phyloP scores from a whole-genome alignment of 2,888 invertebrate species.

The Strigamia transsilvanica region DNA sequence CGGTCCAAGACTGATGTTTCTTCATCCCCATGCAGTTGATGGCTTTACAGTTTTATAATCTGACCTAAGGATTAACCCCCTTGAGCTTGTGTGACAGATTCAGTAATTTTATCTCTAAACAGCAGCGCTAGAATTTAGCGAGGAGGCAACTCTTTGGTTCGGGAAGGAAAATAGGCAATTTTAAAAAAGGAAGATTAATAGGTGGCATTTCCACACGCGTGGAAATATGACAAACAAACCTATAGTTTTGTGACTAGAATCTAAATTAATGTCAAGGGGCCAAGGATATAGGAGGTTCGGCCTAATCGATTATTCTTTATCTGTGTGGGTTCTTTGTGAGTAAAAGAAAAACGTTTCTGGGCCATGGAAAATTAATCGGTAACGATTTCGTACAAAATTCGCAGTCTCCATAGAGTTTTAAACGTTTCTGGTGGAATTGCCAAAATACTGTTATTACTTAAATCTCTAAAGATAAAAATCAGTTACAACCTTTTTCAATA shows the following conservation, averaged over 20 bases:
- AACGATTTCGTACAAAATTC: slow-evolving; percentile 57
- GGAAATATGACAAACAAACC: no score
- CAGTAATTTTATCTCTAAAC: background rate
- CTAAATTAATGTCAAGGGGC: no score
- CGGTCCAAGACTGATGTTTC: no score
- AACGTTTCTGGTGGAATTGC: slow-evolving; percentile 63
- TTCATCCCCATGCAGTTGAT: background rate
- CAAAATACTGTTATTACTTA: slow-evolving; percentile 64
- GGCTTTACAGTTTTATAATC: background rate
- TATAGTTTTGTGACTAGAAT: no score
- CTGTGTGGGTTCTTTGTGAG: no score
- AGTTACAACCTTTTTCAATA: slow-evolving; percentile 23
- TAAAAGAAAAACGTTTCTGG: background rate
- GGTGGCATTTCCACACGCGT: no score
- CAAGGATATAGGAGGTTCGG: no score
- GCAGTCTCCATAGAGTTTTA: slow-evolving; percentile 62
- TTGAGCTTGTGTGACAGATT: background rate
- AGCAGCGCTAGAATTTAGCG: background rate
- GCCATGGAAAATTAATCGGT: slow-evolving; percentile 1
- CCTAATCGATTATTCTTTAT: no score
- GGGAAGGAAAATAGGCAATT: background rate
- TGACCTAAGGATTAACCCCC: background rate
- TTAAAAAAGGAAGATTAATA: background rate
- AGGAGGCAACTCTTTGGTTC: background rate
- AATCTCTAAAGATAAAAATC: slow-evolving; percentile 61